Evolutionary conservation across 92 coral and sea anemone species (phyloP).

Genomic region (Paramuricea clavata): DNA sequence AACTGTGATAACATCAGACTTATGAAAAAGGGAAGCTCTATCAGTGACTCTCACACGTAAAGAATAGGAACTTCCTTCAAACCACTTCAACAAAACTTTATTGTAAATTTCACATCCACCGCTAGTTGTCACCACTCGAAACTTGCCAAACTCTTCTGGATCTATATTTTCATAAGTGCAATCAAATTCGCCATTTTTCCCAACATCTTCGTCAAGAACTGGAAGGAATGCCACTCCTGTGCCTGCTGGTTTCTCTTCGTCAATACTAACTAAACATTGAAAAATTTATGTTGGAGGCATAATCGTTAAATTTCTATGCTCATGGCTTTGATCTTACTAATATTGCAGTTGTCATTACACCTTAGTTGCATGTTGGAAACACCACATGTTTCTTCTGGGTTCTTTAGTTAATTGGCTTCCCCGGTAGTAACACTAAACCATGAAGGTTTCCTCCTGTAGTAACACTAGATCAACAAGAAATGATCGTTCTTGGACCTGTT

Average conservation of each 20-base stretch:
- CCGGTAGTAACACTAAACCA: no score
- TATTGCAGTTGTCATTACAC: no score
- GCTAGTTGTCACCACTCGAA: conserved; percentile 69
- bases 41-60: conserved; percentile 88
- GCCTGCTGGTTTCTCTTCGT: conserved; percentile 77
- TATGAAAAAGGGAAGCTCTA: conserved; percentile 74
- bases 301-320: no score
- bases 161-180: conserved; percentile 90
- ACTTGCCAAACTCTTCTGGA: conserved; percentile 84
- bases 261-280: conserved; percentile 74
- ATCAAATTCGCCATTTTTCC: conserved; percentile 75
- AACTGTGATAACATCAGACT: conserved; percentile 75
- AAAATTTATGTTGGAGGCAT: no score
- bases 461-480: no score
- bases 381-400: no score
- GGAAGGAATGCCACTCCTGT: conserved; percentile 70
- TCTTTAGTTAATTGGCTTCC: no score
- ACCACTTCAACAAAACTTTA: conserved; percentile 16
- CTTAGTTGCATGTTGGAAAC: no score
- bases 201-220: conserved; percentile 84
- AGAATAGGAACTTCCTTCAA: conserved; percentile 62
- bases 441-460: no score
- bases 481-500: conserved; percentile 26
- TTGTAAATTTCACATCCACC: conserved; percentile 81
- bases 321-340: no score